These are phyloP conservation scores for Meteorus cinctellus DNA, from an alignment of 2,888 invertebrate species.

Conservation along the genomic window DNA sequence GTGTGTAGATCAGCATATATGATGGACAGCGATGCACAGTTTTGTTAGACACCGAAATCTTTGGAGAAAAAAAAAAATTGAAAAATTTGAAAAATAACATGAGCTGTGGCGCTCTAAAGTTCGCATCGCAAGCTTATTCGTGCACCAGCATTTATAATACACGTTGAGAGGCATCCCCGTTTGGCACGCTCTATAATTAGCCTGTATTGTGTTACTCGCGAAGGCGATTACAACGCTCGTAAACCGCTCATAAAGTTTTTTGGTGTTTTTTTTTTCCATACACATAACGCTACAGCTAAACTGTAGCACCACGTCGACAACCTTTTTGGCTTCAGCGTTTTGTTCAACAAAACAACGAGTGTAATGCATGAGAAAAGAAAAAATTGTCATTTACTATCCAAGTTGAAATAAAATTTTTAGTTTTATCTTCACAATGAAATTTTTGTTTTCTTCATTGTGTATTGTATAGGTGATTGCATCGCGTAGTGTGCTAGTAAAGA, in stretches of 20 bases:
- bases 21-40: constrained; percentile 18
- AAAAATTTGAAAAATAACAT: constrained; percentile 64
- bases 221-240: constrained; percentile 66
- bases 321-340: background rate
- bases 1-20: constrained; percentile 57
- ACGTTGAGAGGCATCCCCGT: constrained; percentile 53
- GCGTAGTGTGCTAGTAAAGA: background rate
- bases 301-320: constrained; percentile 27
- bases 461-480: background rate
- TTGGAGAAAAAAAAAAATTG: constrained; percentile 44
- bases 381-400: background rate
- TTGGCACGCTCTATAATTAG: constrained; percentile 68
- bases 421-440: background rate
- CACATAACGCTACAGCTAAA: constrained; percentile 25
- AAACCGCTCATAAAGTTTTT: constrained; percentile 67
- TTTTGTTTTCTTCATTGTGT: background rate
- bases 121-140: constrained; percentile 49
- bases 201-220: constrained; percentile 69
- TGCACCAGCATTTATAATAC: constrained; percentile 63
- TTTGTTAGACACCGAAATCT: constrained; percentile 48
- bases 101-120: constrained; percentile 67
- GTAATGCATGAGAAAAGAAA: background rate
- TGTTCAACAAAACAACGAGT: background rate
- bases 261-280: constrained; percentile 46
- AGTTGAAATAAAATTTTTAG: background rate